phyloP scores from a whole-genome alignment of 2,113 vertebrate genomes.

The Epinephelus moara region DNA sequence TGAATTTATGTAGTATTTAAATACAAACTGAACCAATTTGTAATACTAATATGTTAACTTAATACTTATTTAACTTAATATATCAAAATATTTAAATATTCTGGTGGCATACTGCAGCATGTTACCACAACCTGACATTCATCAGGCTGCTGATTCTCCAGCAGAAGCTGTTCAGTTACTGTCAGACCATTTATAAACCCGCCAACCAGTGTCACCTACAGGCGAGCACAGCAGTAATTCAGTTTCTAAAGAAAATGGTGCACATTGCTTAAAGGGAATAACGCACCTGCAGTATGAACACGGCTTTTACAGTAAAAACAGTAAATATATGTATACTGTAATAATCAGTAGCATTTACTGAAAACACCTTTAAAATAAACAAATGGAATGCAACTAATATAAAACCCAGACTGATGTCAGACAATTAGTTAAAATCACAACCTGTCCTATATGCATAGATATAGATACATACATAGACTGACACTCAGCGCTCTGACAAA shows the following conservation, averaged over 20 bases:
- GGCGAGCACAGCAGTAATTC: neutral
- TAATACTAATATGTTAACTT: no score
- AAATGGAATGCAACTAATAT: neutral
- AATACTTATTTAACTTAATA: no score
- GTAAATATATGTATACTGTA: neutral
- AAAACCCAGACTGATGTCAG: neutral
- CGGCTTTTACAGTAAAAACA: neutral
- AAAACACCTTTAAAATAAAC: neutral
- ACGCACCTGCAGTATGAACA: neutral
- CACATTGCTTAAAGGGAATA: no score
- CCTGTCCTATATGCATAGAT: neutral
- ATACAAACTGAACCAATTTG: neutral
- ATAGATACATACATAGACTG: neutral
- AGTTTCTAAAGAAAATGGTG: no score
- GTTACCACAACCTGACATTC: neutral
- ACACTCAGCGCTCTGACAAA: neutral
- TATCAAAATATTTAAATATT: neutral
- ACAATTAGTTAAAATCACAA: neutral
- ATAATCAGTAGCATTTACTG: neutral
- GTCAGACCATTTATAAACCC: neutral
- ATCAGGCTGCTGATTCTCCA: neutral
- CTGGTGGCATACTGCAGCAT: neutral
- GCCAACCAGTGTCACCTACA: neutral
- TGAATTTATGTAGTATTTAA: neutral
- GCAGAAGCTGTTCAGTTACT: no score